Base-by-base conservation (phyloP, 2,888 invertebrate genomes). In the Octodonta nipae region DNA sequence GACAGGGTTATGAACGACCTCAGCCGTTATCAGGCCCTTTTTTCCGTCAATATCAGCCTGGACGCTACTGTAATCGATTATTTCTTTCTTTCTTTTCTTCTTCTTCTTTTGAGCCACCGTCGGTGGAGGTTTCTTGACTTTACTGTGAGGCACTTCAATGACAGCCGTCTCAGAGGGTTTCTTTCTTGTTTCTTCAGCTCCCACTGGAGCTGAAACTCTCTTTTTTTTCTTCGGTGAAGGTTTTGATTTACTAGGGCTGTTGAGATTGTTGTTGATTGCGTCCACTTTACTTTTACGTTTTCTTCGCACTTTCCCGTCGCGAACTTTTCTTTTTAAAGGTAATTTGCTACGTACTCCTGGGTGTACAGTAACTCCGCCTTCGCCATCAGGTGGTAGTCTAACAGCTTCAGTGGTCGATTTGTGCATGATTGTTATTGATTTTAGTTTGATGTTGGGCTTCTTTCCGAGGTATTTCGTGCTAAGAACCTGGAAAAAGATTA, bases 361-460 rank as follows among this genome's bases (percentile, higher is more conserved):
- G 54, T 89, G 87, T 2, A 88, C 81, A 41, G 84, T 85, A 17
- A 81, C 70, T n/a, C n/a, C n/a, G 5, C 75, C 77, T 41, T 81
- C 76, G 39, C 78, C 81, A 38, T 69, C 70, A 34, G 68, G 65
- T 25, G 85, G 84, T 45, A 86, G 65, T 14, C 86, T 75, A 42
- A 86, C 86, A 42, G 86, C 85, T 66, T 87, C 87, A 37, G 86
- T 85, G 36, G 86, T 82, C 46, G 86, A 83, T 56, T 83, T 85
- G 70, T 87, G 87, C 54, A 87, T 83, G 59, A 87, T 86, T 49
- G 87, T 87, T 47, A 87, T 78, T 12, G 83, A 80, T 63, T 86
- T 85, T 51, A 84, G 69, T 63, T 87, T 85, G 60, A 78, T 71
- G 62, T 80, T 79, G 42, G 77, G 73, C 43, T 75, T 72, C 51